These are phyloP conservation scores for Microcebus murinus DNA, from an alignment of 2,113 vertebrate genomes.

Conservation along the genomic window DNA sequence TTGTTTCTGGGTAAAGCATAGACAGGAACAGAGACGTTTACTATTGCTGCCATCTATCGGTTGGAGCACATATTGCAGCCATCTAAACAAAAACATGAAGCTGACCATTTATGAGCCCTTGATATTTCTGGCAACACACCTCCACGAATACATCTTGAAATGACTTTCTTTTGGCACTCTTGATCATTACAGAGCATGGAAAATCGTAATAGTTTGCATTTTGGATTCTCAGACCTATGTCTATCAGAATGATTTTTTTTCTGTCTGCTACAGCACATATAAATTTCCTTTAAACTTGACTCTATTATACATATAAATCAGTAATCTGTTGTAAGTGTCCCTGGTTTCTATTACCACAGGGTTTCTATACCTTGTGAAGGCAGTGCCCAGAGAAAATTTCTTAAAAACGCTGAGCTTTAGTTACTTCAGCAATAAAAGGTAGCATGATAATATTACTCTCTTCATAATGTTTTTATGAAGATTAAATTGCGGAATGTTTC, in stretches of 20 bases:
- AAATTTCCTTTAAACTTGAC: not conserved
- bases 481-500: not conserved
- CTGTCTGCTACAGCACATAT: not conserved
- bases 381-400: not conserved
- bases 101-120: not conserved
- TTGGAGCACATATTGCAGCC: not conserved
- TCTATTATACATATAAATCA: not conserved
- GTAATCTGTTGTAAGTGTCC: not conserved
- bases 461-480: not conserved
- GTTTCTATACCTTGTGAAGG: not conserved
- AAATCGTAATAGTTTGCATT: not conserved
- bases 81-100: not conserved
- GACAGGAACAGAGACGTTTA: not conserved
- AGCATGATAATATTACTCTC: not conserved
- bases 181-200: not conserved
- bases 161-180: not conserved
- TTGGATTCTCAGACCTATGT: not conserved
- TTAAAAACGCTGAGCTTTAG: not conserved
- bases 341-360: not conserved
- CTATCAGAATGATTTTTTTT: not conserved
- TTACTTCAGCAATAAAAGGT: not conserved
- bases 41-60: conserved; percentile 53
- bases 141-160: not conserved
- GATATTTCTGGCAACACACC: not conserved
- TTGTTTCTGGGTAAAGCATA: not conserved